phyloP scores from a whole-genome alignment of 2,797 vertebrate species.

The Pteropus rufus region DNA sequence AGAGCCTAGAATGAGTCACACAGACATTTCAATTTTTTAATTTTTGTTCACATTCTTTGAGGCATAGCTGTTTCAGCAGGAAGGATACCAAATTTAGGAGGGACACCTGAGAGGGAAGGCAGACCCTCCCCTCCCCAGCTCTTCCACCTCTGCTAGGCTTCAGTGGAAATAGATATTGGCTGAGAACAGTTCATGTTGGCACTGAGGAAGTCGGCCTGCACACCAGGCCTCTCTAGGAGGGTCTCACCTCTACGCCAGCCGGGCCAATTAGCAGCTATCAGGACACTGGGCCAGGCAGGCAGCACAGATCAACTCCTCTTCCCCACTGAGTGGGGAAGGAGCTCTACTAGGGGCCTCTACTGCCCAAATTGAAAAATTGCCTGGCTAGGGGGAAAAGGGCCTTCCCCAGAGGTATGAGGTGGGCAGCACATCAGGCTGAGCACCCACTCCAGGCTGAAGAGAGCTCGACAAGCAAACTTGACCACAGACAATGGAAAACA shows the following conservation, averaged over 20 bases:
- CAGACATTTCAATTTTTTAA: constrained; percentile 61
- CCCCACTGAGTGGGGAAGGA: background rate
- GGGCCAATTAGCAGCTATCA: constrained; percentile 30
- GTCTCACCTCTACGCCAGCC: background rate
- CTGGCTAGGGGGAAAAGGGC: background rate
- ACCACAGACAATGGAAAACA: fast-evolving
- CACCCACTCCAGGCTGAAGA: background rate
- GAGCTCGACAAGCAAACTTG: background rate
- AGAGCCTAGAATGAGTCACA: background rate
- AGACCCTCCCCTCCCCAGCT: background rate
- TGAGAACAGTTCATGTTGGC: constrained; percentile 16
- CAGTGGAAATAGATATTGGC: background rate
- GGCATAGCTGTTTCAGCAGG: constrained; percentile 47
- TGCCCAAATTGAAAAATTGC: background rate
- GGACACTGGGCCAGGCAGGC: constrained; percentile 10
- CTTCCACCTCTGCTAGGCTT: background rate
- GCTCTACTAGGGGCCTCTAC: background rate
- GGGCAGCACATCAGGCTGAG: background rate
- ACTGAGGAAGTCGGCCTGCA: background rate
- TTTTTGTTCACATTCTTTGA: constrained; percentile 65
- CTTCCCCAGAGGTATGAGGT: background rate
- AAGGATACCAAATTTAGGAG: background rate
- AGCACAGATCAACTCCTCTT: constrained; percentile 34
- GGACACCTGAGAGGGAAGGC: background rate
- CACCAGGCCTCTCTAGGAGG: background rate